Conservation (phyloP, 1,140 invertebrate genomes). For the Zaprionus africanus region DNA sequence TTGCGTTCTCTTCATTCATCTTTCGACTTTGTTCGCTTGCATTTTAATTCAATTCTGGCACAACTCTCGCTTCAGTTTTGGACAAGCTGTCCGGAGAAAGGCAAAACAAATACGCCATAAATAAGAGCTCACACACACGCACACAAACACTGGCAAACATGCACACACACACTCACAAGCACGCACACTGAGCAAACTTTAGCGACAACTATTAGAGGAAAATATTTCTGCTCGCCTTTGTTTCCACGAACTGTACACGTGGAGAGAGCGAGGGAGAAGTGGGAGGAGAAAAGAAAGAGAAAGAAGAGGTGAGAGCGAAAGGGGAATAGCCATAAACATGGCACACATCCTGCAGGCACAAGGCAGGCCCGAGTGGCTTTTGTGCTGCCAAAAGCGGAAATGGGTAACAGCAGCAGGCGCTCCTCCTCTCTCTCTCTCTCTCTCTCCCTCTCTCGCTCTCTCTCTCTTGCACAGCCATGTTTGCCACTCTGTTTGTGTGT, state of each 20-base stretch:
- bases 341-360: conserved; percentile 77
- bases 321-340: conserved; percentile 67
- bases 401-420: conserved; percentile 74
- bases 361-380: conserved; percentile 67
- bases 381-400: conserved; percentile 78
- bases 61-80: conserved; percentile 57
- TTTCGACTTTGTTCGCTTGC: conserved; percentile 15
- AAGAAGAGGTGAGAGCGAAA: conserved; percentile 8
- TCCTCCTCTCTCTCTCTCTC: background rate
- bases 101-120: conserved; percentile 77
- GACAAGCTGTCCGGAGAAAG: conserved; percentile 66
- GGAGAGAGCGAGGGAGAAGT: conserved; percentile 5
- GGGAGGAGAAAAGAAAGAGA: background rate
- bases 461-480: no score
- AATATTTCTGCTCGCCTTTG: conserved; percentile 76
- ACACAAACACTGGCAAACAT: conserved; percentile 26
- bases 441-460: background rate
- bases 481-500: background rate
- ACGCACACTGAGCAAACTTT: conserved; percentile 60
- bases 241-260: conserved; percentile 45
- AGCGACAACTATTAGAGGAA: conserved; percentile 80
- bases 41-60: conserved; percentile 44
- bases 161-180: conserved; percentile 7
- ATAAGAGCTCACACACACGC: conserved; percentile 57
- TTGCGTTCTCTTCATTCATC: conserved; percentile 30